Base-by-base conservation (phyloP, 1,140 invertebrate genomes). In the Caenorhabditis latens region DNA sequence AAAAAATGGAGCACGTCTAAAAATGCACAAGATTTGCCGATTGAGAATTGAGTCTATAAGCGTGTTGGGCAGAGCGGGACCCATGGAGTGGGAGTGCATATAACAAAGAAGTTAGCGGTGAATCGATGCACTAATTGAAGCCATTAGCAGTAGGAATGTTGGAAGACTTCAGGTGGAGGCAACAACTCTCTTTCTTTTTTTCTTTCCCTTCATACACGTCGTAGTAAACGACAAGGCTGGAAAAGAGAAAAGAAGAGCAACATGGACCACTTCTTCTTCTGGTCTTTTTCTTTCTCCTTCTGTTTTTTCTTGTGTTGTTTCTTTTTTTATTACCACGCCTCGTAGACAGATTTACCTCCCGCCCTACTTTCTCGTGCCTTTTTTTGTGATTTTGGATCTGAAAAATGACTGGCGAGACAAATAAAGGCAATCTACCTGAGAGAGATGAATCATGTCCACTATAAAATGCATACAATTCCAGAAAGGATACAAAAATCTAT, bases 101-200 rank as follows among this genome's bases (percentile, higher is more conserved):
- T 79, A 79, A 79, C 71, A 79, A 79, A 79, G 71, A 79, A 79
- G 71, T 79, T 79, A 79, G 19, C 40, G 42, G 71, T 50, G 71
- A 79, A 79, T 79, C 71, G 71, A 79, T 79, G 71, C 46, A 79
- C 71, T 79, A 79, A 79, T 79, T 79, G 71, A 79, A 79, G 71
- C 71, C 71, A 79, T 79, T 79, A 79, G 71, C 71, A 79, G 43
- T 79, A 21, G 46, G 21, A 79, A 79, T 79, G 71, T 50, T 79
- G 71, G 71, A 53, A 50, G 46, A 53, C 71, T 79, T 79, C 71
- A 79, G 71, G 71, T 79, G 71, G 46, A 24, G 19, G 42, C 65
- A 42, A 42, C 71, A 19, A 50, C 71, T 79, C 71, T 79, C 19
- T 79, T 32, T 79, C 21, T 79, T 50, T 79, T 42, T 50, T 50